Percentiles rank a stretch among this genome's conserved stretches.
These are phyloP conservation scores for Elachura formosa DNA, from an alignment of 2,113 vertebrate genomes.

Conservation along the genomic window DNA sequence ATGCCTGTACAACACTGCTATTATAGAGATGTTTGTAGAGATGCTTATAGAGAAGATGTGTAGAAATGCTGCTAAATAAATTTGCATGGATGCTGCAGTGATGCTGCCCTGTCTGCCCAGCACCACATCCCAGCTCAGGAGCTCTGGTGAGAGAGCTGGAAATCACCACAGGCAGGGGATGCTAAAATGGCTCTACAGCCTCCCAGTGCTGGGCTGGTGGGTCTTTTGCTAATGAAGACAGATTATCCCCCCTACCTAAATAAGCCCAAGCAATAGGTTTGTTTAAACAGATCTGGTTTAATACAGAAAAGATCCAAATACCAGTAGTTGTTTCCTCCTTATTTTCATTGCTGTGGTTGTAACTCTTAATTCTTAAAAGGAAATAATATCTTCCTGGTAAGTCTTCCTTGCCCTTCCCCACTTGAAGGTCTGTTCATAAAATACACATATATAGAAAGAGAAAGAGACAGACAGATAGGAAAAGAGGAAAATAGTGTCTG, in stretches of 20 bases:
- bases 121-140: not conserved
- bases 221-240: not conserved
- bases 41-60: accelerated
- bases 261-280: not conserved
- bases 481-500: not conserved
- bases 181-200: not conserved
- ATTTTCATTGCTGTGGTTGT: not conserved
- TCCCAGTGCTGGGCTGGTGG: not conserved
- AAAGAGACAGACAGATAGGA: not conserved
- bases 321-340: not conserved
- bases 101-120: not conserved
- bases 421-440: not conserved
- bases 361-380: not conserved
- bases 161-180: not conserved
- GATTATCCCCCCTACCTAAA: not conserved
- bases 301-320: not conserved
- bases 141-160: not conserved
- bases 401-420: not conserved
- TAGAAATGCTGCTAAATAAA: not conserved
- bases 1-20: not conserved
- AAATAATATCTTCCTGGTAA: not conserved
- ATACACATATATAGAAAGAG: not conserved
- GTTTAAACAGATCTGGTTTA: not conserved
- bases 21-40: accelerated
- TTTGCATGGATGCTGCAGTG: not conserved